These are phyloP conservation scores for Dicranocentrus wangi DNA, from an alignment of 2,888 invertebrate genomes.

Conservation along the genomic window DNA sequence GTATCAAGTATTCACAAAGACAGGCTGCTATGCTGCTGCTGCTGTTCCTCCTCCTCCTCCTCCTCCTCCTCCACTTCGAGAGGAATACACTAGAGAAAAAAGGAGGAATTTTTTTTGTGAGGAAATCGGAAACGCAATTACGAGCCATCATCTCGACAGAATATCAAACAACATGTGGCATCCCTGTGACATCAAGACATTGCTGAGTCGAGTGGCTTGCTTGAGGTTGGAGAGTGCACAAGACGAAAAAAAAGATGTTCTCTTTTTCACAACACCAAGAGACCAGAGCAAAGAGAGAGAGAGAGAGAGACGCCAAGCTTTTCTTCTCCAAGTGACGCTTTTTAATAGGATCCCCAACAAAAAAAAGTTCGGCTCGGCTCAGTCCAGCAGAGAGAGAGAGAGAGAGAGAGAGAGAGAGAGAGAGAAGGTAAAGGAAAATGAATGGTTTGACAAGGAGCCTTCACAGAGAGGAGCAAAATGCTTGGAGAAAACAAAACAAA, in stretches of 20 bases:
- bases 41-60: too few relatives aligned
- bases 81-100: background rate
- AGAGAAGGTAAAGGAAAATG: background rate
- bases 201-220: too few relatives aligned
- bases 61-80: background rate
- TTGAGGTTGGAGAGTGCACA: background rate
- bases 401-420: background rate
- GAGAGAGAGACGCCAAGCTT: background rate
- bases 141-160: constrained; percentile 46
- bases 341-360: too few relatives aligned
- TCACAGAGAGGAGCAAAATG: too few relatives aligned
- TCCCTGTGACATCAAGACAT: constrained; percentile 17
- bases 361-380: too few relatives aligned
- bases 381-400: too few relatives aligned
- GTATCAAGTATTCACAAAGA: too few relatives aligned
- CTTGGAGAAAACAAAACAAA: too few relatives aligned
- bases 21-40: too few relatives aligned
- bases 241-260: background rate
- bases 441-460: too few relatives aligned
- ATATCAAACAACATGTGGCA: constrained; percentile 43
- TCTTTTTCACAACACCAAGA: background rate
- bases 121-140: constrained; percentile 30
- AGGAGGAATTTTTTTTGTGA: too few relatives aligned
- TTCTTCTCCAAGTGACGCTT: too few relatives aligned
- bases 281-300: background rate